Evolutionary conservation across 92 coral and sea anemone species (phyloP), one percentile per base, ranked within the genome.

Genomic region (Palythoa grandiflora): DNA sequence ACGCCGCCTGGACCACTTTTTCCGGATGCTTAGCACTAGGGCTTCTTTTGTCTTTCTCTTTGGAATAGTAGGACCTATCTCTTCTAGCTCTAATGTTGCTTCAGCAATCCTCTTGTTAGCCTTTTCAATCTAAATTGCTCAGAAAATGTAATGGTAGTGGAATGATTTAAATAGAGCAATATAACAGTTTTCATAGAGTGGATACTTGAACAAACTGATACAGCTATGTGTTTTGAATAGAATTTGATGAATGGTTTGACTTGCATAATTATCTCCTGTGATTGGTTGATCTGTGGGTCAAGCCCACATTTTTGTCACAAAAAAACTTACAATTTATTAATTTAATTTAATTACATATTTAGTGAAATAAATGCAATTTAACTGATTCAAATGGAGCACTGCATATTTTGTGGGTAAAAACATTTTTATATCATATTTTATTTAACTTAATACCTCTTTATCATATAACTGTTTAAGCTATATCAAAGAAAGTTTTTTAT

Each of bases 31-130:
- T 40, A 40, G 47, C 47, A 40, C 47, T 40, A 40, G 47, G 47
- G 47, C 47, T 40, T 40, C 47, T 40, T 40, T 40, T 40, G 47
- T 5, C 47, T 40, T 40, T 40, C 47, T 40, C 47, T 40, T 40
- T 40, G 47, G 47, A 40, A 40, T 40, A 40, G 47, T 40, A 61
- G 68, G 68, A 61, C 68, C 68, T 61, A 61, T 61, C 35, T 61
- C 68, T 61, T 61, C 68, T 61, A 61, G 68, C 68, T 61, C 68
- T 61, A 61, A n/a, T 61, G 68, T 61, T 61, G 37, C 68, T 61
- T 61, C 68, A 61, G 68, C 68, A 19, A 61, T 61, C 68, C 68
- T 61, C 35, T 61, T 61, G 68, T 61, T 61, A 61, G 68, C 68
- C 68, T 61, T 61, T 61, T 61, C 68, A 61, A 61, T 61, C 68